A percentile compares a stretch with the other conserved stretches of the same genome.
Conservation (phyloP, 1,140 invertebrate genomes). For the Prorops nasuta region DNA sequence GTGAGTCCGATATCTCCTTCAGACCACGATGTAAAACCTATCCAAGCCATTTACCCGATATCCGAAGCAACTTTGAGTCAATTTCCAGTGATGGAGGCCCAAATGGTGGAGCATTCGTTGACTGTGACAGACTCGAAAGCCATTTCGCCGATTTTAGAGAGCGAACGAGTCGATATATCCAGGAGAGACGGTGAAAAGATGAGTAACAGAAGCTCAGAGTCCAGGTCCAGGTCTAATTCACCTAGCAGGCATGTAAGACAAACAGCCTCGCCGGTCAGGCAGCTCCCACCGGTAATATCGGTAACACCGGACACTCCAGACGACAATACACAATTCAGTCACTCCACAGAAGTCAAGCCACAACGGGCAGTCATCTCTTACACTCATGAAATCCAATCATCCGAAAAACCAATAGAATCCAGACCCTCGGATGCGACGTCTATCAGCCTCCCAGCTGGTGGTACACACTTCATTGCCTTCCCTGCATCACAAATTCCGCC, state of each 20-base stretch:
- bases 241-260: slow-evolving; percentile 31
- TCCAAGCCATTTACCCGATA: not conserved
- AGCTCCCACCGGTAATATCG: slow-evolving; percentile 50
- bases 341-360: slow-evolving; percentile 22
- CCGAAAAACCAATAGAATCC: not conserved
- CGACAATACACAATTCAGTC: slow-evolving; percentile 5
- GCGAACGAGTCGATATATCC: slow-evolving; percentile 14
- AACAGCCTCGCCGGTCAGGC: slow-evolving; percentile 49
- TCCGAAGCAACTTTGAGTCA: not conserved
- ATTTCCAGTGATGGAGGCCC: not conserved
- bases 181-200: slow-evolving; percentile 5
- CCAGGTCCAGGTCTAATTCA: slow-evolving; percentile 35
- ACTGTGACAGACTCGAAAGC: not conserved
- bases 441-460: slow-evolving; percentile 1
- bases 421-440: no score
- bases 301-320: slow-evolving; percentile 45
- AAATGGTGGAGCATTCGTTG: not conserved
- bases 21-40: not conserved
- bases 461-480: slow-evolving; percentile 36
- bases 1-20: not conserved
- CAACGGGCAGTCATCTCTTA: slow-evolving; percentile 47
- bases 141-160: not conserved
- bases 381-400: slow-evolving; percentile 12
- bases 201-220: not conserved
- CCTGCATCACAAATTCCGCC: slow-evolving; percentile 39